These are phyloP conservation scores for Aphelocoma coerulescens DNA, from an alignment of 2,113 vertebrate genomes.

Conservation along the genomic window DNA sequence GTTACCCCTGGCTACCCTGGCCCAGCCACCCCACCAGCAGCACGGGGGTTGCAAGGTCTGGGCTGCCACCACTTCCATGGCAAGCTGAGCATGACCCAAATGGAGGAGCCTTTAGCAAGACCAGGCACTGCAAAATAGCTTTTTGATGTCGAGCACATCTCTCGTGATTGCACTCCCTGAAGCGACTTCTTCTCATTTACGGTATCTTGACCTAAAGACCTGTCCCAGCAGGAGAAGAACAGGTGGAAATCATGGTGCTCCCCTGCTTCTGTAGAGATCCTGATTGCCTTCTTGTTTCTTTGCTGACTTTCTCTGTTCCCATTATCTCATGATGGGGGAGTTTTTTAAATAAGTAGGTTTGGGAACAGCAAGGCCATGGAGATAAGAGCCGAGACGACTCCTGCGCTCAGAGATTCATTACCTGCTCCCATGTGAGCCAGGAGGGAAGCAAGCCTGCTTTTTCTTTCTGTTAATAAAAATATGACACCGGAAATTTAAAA, in stretches of 20 bases:
- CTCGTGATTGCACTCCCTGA: not conserved
- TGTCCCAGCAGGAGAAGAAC: not conserved
- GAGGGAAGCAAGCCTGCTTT: not conserved
- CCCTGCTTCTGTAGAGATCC: not conserved
- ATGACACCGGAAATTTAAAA: not conserved
- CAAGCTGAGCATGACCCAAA: not conserved
- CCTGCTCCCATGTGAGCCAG: not conserved
- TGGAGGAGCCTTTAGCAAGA: not conserved
- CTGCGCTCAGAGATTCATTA: not conserved
- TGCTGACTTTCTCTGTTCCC: not conserved
- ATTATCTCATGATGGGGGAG: not conserved
- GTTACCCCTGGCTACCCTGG: too few relatives aligned
- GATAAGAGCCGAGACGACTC: not conserved
- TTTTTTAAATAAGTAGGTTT: not conserved
- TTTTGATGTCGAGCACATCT: not conserved
- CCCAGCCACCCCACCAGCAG: not conserved
- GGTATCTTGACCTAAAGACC: not conserved
- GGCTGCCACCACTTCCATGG: accelerated
- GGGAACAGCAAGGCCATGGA: not conserved
- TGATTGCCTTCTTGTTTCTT: conserved; percentile 14
- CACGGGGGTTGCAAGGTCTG: accelerated
- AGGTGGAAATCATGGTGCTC: not conserved
- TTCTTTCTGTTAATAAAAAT: not conserved
- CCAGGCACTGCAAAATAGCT: not conserved
- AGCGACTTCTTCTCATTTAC: not conserved